Base-by-base conservation (phyloP, 2,888 invertebrate genomes). In the Nomada flava region DNA sequence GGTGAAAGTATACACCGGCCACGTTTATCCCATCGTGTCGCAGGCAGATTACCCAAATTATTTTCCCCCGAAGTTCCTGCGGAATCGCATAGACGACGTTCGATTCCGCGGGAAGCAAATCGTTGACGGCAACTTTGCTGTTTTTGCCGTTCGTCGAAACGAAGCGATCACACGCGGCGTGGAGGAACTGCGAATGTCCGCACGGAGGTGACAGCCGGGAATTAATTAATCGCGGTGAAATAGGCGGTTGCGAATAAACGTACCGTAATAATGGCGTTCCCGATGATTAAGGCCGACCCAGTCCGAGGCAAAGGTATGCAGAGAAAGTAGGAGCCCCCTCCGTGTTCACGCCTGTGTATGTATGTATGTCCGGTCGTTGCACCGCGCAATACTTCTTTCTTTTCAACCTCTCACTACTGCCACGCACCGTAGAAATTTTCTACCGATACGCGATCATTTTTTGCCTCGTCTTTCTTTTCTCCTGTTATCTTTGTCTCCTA, bases 281-380 rank as follows among this genome's bases (percentile, higher is more conserved):
- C 82, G 85, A 89, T 79, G 89, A 89, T 90, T 88, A 88, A 86
- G 79, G 86, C 86, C 89, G 89, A 91, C 89, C 88, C 89, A 89
- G 90, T 88, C 86, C 86, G 86, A 74, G 85, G 78, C 78, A 52
- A 79, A 76, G 90, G 90, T 88, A 90, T 89, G 89, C 87, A 86
- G 91, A 91, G 90, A 91, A 91, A 91, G 91, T 91, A 86, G 90
- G 87, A 87, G 77, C 68, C 78, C 85, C 82, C 79, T 69, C 72
- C 72, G 47, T 26, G 74, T 42, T 67, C 84, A 85, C 89, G 86
- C 85, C 87, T 89, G 88, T 88, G 36, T 36, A 36, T 7, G 36
- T 36, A 36, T 7, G 36, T 36, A 36, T 7, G 89, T 88, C 86
- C 89, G 90, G 90, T 89, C 90, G 83, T 88, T 85, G 90, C 89